phyloP scores from a whole-genome alignment of 2,888 invertebrate genomes.

The Diplazon laetatorius region DNA sequence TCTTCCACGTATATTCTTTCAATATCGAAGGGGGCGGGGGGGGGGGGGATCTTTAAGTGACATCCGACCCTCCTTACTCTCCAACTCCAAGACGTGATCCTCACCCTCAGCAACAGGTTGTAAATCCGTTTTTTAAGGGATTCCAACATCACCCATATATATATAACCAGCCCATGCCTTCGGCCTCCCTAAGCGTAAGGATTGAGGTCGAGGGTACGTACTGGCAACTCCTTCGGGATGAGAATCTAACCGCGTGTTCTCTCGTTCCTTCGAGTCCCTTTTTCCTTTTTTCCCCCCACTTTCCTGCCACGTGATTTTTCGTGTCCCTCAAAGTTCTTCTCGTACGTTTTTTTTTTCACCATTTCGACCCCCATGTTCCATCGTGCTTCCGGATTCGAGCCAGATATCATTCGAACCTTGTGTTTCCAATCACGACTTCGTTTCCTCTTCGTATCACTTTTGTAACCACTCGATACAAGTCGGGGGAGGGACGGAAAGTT shows the following conservation, averaged over 20 bases:
- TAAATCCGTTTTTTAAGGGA: conserved; percentile 74
- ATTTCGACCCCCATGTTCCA: conserved; percentile 44
- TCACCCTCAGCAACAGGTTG: conserved; percentile 81
- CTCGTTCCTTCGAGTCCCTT: too few relatives aligned
- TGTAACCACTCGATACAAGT: background rate
- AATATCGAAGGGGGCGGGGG: too few relatives aligned
- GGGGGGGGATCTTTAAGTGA: conserved; percentile 83
- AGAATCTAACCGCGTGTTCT: conserved; percentile 62
- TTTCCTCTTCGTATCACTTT: conserved; percentile 68
- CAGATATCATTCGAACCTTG: conserved; percentile 77
- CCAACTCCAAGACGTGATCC: conserved; percentile 44
- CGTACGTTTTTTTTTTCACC: conserved; percentile 63
- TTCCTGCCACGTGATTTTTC: conserved; percentile 65
- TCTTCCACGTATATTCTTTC: conserved; percentile 81
- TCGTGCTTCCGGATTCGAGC: conserved; percentile 74
- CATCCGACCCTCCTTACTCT: conserved; percentile 62
- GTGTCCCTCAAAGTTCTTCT: conserved; percentile 47
- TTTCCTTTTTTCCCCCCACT: too few relatives aligned
- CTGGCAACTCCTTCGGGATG: conserved; percentile 79
- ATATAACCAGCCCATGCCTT: too few relatives aligned
- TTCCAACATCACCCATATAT: conserved; percentile 57
- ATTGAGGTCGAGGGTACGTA: conserved; percentile 80
- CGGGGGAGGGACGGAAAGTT: conserved; percentile 17
- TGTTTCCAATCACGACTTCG: conserved; percentile 79
- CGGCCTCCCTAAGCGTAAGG: conserved; percentile 71